Percentiles rank a stretch among this genome's conserved stretches.
Evolutionary conservation across 1,140 invertebrate genomes (phyloP).

Genomic region (Macrotrachela quadricornifera): DNA sequence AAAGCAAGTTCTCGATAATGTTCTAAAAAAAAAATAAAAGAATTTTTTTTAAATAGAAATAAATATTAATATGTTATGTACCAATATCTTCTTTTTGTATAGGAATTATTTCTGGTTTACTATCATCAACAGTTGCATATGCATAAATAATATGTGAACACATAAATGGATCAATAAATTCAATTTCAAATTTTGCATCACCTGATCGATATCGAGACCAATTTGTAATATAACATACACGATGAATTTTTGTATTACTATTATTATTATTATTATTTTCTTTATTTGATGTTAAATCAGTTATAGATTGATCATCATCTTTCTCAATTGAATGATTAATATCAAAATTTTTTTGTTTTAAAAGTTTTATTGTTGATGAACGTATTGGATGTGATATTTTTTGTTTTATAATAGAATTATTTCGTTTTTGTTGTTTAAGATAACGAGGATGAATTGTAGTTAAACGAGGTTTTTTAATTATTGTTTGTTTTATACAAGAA

Average conservation of each 20-base stretch:
- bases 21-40: too few relatives aligned
- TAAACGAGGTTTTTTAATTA: too few relatives aligned
- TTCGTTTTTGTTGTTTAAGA: too few relatives aligned
- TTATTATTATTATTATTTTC: too few relatives aligned
- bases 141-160: conserved; percentile 61
- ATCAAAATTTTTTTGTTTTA: not conserved
- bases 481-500: too few relatives aligned
- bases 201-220: conserved; percentile 23
- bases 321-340: not conserved
- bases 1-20: too few relatives aligned
- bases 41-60: too few relatives aligned
- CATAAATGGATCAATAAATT: conserved; percentile 43
- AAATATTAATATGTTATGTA: conserved; percentile 16
- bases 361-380: too few relatives aligned
- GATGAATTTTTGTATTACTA: not conserved
- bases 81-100: conserved; percentile 19
- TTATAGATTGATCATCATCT: not conserved
- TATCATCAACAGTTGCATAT: conserved; percentile 43
- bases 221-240: conserved; percentile 26
- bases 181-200: conserved; percentile 34
- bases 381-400: too few relatives aligned
- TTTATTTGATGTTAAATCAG: too few relatives aligned
- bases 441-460: too few relatives aligned
- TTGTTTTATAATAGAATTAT: too few relatives aligned
- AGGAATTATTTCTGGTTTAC: conserved; percentile 14